Conservation (phyloP, 1,140 invertebrate species). For the Saccostrea echinata region DNA sequence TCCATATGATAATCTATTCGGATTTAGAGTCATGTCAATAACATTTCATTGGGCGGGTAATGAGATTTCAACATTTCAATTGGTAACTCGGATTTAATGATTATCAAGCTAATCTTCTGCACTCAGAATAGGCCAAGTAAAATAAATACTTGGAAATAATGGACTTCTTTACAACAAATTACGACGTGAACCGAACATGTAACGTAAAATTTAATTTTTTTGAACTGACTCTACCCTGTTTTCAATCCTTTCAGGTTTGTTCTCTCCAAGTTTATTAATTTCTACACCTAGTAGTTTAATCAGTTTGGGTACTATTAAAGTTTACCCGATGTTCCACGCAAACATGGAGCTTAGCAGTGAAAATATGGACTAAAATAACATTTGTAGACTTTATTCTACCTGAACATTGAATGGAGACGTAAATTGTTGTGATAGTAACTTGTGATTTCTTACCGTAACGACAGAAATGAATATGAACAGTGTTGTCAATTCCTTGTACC, state of each 20-base stretch:
- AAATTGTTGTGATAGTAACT: not conserved
- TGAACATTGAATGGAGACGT: not conserved
- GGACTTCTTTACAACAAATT: not conserved
- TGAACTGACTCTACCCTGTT: not conserved
- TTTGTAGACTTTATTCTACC: not conserved
- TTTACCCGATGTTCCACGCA: not conserved
- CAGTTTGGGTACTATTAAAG: not conserved
- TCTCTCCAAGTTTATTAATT: not conserved
- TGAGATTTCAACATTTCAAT: conserved; percentile 12
- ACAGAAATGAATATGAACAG: conserved; percentile 40
- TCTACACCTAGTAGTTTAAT: conserved; percentile 5
- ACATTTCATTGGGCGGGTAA: not conserved
- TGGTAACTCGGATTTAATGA: not conserved
- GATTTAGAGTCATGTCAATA: conserved; percentile 24
- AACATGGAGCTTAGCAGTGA: not conserved
- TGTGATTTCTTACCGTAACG: not conserved
- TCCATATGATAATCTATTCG: not conserved
- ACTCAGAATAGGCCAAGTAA: not conserved
- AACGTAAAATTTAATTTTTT: not conserved
- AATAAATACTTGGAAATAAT: not conserved
- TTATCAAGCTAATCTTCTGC: conserved; percentile 7
- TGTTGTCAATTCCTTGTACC: conserved; percentile 58
- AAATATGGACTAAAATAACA: not conserved
- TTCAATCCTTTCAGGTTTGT: conserved; percentile 11
- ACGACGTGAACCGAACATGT: not conserved